Conservation (phyloP, 1,140 invertebrate genomes). For the Octopus bimaculoides region DNA sequence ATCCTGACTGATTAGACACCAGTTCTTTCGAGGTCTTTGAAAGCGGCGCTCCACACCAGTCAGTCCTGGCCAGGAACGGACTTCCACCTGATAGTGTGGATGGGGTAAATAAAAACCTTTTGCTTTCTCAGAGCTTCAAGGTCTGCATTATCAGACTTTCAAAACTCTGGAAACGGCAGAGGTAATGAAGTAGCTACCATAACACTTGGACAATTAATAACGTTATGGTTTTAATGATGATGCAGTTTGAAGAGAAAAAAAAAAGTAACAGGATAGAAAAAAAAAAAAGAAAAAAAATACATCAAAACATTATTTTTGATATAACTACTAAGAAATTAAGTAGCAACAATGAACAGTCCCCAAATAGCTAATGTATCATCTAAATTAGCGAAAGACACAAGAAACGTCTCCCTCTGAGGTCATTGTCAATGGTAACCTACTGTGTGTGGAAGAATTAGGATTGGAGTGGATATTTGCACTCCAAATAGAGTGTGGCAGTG, state of each 20-base stretch:
- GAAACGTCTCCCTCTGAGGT: too few species aligned
- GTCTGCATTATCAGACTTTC: slow-evolving; percentile 1
- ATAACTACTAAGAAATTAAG: not conserved
- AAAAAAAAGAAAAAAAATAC: not conserved
- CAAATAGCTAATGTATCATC: too few species aligned
- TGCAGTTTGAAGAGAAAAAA: not conserved
- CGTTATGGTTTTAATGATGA: not conserved
- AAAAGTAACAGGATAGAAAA: not conserved
- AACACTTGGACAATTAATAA: not conserved
- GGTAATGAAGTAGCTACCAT: not conserved
- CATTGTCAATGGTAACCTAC: too few species aligned
- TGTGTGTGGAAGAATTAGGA: too few species aligned
- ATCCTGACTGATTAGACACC: slow-evolving; percentile 3
- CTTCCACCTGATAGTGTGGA: slow-evolving; percentile 2
- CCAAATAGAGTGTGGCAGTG: not conserved
- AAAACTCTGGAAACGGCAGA: not conserved
- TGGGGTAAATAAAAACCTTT: slow-evolving; percentile 2
- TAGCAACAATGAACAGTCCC: too few species aligned
- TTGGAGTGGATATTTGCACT: too few species aligned
- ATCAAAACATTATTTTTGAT: not conserved
- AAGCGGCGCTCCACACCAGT: slow-evolving; percentile 7
- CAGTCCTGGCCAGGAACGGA: not conserved
- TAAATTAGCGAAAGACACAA: too few species aligned
- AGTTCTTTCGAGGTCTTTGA: slow-evolving; percentile 8
- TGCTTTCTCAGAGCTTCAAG: slow-evolving; percentile 1